phyloP scores from a whole-genome alignment of 37 sponge, comb jelly and placozoan genomes.

The Mnemiopsis leidyi region DNA sequence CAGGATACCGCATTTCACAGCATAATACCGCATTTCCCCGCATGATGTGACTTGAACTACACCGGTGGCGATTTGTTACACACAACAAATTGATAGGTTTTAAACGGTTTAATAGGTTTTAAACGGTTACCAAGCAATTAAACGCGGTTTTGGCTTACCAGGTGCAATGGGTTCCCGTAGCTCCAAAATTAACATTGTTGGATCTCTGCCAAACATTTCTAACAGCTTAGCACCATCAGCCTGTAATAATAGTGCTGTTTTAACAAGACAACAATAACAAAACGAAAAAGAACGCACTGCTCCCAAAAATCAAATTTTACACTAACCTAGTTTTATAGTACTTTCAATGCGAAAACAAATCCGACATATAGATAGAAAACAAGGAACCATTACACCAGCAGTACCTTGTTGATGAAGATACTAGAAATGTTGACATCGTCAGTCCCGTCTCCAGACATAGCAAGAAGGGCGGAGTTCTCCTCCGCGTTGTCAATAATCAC shows the following conservation, averaged over 20 bases:
- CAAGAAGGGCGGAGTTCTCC: not conserved
- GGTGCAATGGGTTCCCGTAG: constrained; percentile 33
- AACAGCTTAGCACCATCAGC: not conserved
- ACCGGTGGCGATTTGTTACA: too few relatives aligned
- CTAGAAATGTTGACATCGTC: constrained; percentile 13
- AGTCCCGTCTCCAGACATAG: constrained; percentile 60
- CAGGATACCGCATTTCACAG: too few relatives aligned
- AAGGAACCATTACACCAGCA: not conserved
- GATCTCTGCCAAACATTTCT: not conserved
- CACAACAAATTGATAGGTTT: too few relatives aligned
- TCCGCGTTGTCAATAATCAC: constrained; percentile 47
- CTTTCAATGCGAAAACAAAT: too few relatives aligned
- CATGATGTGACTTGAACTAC: too few relatives aligned
- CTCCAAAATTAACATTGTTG: not conserved
- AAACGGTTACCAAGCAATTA: too few relatives aligned
- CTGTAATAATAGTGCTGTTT: not conserved
- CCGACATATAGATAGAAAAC: not conserved
- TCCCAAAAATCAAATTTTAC: not conserved
- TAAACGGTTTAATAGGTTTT: too few relatives aligned
- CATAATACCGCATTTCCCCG: too few relatives aligned
- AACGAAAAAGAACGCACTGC: not conserved
- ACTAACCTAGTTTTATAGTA: too few relatives aligned
- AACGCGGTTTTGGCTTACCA: too few relatives aligned
- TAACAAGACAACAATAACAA: not conserved
- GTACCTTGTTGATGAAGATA: constrained; percentile 22